A percentile compares a stretch with the other conserved stretches of the same genome.
These are phyloP conservation scores for Tenebrio molitor DNA, from an alignment of 1,140 invertebrate genomes.

Conservation along the genomic window DNA sequence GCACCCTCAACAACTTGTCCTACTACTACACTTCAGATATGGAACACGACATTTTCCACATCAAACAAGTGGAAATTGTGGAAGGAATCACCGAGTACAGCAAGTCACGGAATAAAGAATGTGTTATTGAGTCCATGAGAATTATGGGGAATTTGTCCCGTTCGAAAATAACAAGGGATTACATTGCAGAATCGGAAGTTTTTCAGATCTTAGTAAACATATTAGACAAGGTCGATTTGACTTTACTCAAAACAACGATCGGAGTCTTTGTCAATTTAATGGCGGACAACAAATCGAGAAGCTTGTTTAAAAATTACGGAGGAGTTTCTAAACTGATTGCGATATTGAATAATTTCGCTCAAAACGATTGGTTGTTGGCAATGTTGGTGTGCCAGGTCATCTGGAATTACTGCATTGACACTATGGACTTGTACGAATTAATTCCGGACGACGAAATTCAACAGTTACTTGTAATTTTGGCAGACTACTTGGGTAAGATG, in stretches of 20 bases:
- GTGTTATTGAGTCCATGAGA: constrained; percentile 73
- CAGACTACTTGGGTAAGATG: constrained; percentile 70
- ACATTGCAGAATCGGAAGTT: constrained; percentile 69
- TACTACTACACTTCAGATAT: constrained; percentile 70
- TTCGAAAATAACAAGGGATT: constrained; percentile 72
- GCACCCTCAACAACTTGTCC: constrained; percentile 78
- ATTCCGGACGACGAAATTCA: constrained; percentile 70
- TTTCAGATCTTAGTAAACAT: constrained; percentile 58
- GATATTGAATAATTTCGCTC: constrained; percentile 70
- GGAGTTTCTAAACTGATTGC: constrained; percentile 70
- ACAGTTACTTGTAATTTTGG: constrained; percentile 70
- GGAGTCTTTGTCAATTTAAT: constrained; percentile 81
- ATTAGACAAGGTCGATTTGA: constrained; percentile 67
- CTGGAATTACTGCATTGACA: constrained; percentile 80
- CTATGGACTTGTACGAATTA: constrained; percentile 67
- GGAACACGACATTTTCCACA: constrained; percentile 64
- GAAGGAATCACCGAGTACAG: constrained; percentile 63
- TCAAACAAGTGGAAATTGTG: constrained; percentile 64
- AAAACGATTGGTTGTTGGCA: constrained; percentile 74
- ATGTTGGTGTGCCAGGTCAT: constrained; percentile 76
- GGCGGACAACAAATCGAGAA: constrained; percentile 73
- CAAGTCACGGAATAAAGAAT: constrained; percentile 69
- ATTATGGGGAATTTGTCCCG: constrained; percentile 78
- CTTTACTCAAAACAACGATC: constrained; percentile 73
- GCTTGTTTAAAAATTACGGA: constrained; percentile 67